Conservation (phyloP, 2,113 vertebrate genomes). For the Plecturocebus donacophilus region DNA sequence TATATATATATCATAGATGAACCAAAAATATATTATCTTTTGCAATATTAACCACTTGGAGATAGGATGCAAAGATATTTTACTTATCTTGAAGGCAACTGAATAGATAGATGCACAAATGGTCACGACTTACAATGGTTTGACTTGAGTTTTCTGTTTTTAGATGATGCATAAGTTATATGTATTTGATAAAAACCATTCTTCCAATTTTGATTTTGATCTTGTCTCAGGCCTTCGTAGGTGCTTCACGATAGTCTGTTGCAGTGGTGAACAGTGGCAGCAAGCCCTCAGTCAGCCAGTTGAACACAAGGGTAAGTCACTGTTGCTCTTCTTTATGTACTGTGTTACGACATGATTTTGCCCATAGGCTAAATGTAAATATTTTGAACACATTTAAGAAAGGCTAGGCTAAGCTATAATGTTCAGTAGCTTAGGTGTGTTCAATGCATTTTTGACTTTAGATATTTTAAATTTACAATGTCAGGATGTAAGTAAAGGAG, state of each 20-base stretch:
- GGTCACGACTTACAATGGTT: background rate
- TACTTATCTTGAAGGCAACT: background rate
- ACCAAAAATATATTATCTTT: background rate
- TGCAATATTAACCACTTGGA: background rate
- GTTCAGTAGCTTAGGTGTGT: background rate
- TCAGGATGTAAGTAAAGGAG: background rate
- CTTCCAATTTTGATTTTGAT: background rate
- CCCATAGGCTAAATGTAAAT: background rate
- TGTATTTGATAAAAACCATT: background rate
- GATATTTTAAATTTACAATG: background rate
- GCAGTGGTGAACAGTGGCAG: background rate
- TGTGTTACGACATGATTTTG: background rate
- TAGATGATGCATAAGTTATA: background rate
- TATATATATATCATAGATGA: background rate
- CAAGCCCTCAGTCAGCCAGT: background rate
- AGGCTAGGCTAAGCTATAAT: background rate
- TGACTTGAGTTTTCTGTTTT: background rate
- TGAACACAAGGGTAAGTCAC: background rate
- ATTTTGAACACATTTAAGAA: background rate
- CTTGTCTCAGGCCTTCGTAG: background rate
- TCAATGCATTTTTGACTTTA: background rate
- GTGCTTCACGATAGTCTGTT: background rate
- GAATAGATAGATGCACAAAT: background rate
- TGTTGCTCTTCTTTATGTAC: background rate
- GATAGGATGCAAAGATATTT: background rate